phyloP scores from a whole-genome alignment of 2,888 invertebrate genomes.

The Zhengitettix transpicula region DNA sequence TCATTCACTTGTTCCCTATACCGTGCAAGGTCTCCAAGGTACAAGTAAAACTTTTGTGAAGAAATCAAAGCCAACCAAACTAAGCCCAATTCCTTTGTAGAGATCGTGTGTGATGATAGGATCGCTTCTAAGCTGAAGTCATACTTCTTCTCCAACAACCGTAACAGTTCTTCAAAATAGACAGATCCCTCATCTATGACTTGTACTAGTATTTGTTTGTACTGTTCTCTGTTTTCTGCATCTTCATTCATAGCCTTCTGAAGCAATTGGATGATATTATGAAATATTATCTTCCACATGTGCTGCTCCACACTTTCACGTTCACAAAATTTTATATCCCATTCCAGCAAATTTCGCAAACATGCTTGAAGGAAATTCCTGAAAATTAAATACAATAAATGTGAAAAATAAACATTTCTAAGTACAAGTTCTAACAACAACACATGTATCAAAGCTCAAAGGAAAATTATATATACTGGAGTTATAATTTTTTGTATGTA shows the following conservation, averaged over 20 bases:
- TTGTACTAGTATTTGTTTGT: slow-evolving; percentile 44
- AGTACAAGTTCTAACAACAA: too few species aligned
- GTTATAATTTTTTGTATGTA: too few species aligned
- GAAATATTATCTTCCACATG: slow-evolving; percentile 82
- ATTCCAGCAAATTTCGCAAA: slow-evolving; percentile 47
- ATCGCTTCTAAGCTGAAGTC: slow-evolving; percentile 42
- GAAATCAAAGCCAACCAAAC: slow-evolving; percentile 64
- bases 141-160: slow-evolving; percentile 55
- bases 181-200: slow-evolving; percentile 63
- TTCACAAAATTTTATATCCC: slow-evolving; percentile 74
- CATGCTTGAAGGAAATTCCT: slow-evolving; percentile 45
- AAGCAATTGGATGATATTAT: slow-evolving; percentile 71
- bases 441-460: too few species aligned
- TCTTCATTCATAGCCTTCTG: slow-evolving; percentile 48
- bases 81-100: slow-evolving; percentile 45
- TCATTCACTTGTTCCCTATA: slow-evolving; percentile 76
- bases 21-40: slow-evolving; percentile 80
- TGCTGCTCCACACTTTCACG: slow-evolving; percentile 75
- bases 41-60: slow-evolving; percentile 74
- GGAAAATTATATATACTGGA: too few species aligned
- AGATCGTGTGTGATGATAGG: slow-evolving; percentile 30
- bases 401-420: too few species aligned
- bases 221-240: slow-evolving; percentile 41
- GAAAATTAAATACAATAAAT: slow-evolving; percentile 1
- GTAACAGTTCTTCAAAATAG: slow-evolving; percentile 62